Evolutionary conservation across 2,113 vertebrate genomes (phyloP).

Genomic region (Cololabis saira): DNA sequence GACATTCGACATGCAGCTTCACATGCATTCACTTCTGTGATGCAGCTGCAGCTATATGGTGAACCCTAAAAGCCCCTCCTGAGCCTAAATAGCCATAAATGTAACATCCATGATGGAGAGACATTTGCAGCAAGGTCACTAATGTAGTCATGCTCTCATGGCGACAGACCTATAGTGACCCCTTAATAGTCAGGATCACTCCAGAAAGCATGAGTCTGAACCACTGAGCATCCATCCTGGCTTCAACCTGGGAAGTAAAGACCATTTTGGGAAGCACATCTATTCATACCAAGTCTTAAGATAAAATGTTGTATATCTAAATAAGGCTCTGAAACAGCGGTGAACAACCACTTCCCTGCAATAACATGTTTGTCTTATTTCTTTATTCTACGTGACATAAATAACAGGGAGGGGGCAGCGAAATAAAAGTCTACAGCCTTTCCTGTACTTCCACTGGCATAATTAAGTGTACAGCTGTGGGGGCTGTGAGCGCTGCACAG

Average conservation of each 20-base stretch:
- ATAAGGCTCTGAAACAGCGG: not conserved
- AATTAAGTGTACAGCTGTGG: slow-evolving; percentile 27
- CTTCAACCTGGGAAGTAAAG: slow-evolving; percentile 18
- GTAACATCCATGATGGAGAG: not conserved
- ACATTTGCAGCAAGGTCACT: slow-evolving; percentile 2
- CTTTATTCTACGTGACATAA: slow-evolving; percentile 3
- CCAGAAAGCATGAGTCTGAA: slow-evolving; percentile 12
- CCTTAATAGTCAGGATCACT: slow-evolving; percentile 3
- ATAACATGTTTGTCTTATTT: not conserved
- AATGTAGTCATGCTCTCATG: slow-evolving; percentile 1
- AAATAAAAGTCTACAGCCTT: slow-evolving; percentile 3
- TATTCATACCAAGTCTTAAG: slow-evolving; percentile 29
- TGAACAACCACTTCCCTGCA: not conserved
- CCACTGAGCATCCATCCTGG: slow-evolving; percentile 13
- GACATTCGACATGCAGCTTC: not conserved
- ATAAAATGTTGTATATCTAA: not conserved
- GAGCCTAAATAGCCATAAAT: not conserved
- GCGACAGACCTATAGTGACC: not conserved
- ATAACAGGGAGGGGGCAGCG: not conserved
- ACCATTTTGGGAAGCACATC: slow-evolving; percentile 1
- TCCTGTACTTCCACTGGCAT: slow-evolving; percentile 8
- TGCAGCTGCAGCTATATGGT: not conserved
- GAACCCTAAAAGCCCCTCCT: not conserved
- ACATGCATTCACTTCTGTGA: not conserved
- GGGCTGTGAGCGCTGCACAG: slow-evolving; percentile 17